These are phyloP conservation scores for Formicarius rufipectus DNA, from an alignment of 2,113 vertebrate genomes.

Conservation along the genomic window DNA sequence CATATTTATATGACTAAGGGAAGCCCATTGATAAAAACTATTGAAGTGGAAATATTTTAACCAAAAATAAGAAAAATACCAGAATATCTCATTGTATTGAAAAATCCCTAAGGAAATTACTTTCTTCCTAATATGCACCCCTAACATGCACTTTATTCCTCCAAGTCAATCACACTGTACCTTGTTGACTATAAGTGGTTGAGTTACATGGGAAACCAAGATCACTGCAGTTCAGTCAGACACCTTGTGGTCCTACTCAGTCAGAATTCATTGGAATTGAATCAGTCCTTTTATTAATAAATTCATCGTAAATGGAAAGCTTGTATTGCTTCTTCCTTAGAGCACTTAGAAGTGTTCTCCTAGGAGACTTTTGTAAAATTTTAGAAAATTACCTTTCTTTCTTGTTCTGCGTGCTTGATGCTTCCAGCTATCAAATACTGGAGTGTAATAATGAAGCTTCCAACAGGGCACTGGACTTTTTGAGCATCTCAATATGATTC, in stretches of 20 bases:
- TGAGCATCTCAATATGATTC: background rate
- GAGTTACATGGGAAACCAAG: background rate
- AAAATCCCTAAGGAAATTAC: background rate
- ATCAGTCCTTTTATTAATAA: background rate
- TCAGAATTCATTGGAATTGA: background rate
- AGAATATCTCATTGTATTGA: background rate
- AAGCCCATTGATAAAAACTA: background rate
- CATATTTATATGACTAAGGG: background rate
- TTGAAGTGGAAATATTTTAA: background rate
- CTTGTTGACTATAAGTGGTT: fast-evolving
- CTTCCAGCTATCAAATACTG: background rate
- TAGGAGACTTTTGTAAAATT: background rate
- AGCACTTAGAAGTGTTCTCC: background rate
- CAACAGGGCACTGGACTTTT: background rate
- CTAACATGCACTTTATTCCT: background rate
- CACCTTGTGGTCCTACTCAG: background rate
- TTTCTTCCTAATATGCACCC: background rate
- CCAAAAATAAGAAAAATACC: background rate
- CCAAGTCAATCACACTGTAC: background rate
- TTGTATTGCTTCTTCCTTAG: background rate
- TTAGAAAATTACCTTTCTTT: background rate
- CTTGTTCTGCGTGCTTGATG: background rate
- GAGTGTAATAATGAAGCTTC: background rate
- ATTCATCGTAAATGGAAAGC: background rate
- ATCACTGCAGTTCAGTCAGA: background rate